Conservation (phyloP, 2,888 invertebrate species). For the Mesorhabditis belari region DNA sequence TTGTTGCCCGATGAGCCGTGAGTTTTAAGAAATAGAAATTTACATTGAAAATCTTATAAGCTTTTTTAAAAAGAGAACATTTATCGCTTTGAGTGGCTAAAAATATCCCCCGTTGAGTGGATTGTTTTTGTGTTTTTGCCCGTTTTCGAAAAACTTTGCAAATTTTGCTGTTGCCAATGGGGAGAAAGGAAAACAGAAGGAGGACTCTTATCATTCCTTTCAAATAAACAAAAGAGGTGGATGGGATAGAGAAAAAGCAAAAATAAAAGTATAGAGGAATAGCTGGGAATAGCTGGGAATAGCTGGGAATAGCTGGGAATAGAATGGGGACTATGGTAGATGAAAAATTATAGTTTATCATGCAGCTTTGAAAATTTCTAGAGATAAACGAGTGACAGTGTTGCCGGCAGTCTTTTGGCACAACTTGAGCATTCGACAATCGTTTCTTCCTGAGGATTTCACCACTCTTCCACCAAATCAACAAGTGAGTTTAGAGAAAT, state of each 20-base stretch:
- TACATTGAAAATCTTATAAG: no score
- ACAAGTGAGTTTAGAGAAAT: no score
- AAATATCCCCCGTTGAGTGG: no score
- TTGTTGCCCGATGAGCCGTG: constrained; percentile 31
- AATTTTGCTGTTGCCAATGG: no score
- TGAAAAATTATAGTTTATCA: neutral
- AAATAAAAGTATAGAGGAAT: neutral
- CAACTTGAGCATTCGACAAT: constrained; percentile 30
- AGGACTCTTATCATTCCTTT: neutral
- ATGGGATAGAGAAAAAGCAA: neutral
- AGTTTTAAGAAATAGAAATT: constrained; percentile 6
- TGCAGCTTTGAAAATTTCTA: constrained; percentile 2
- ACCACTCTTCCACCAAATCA: neutral
- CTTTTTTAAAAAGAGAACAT: no score
- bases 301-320: constrained; percentile 4
- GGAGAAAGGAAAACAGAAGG: neutral
- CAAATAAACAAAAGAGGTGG: no score
- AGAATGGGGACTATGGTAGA: neutral
- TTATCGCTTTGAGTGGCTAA: no score
- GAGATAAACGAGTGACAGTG: constrained; percentile 30
- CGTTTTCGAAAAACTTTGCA: no score
- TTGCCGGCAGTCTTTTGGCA: constrained; percentile 42
- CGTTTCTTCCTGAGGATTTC: constrained; percentile 7
- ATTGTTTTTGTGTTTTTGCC: no score
- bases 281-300: neutral